Conservation (phyloP, 30 jellyfish, hydroid and myxozoan genomes). For the Nemopilema nomurai region DNA sequence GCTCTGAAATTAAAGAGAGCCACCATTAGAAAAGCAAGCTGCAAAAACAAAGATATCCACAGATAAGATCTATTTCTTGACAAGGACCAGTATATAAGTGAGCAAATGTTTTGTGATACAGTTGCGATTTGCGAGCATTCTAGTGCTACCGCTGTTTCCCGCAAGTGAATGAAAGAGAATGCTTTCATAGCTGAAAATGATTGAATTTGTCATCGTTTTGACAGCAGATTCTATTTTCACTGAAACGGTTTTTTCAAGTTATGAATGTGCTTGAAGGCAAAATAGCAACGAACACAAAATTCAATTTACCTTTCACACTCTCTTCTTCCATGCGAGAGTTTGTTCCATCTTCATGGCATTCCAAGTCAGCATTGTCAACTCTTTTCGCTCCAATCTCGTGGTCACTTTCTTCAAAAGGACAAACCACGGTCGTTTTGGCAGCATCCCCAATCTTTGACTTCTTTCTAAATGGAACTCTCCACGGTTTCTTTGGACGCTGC, state of each 20-base stretch:
- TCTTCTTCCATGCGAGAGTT: not conserved
- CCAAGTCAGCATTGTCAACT: not conserved
- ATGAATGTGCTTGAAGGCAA: too few species aligned
- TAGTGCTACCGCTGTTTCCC: too few species aligned
- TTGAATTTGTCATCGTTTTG: too few species aligned
- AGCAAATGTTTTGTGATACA: too few species aligned
- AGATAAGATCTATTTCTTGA: too few species aligned
- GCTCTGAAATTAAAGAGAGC: not conserved
- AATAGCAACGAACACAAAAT: not conserved
- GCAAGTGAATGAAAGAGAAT: too few species aligned
- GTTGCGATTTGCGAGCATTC: too few species aligned
- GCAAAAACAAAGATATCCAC: not conserved
- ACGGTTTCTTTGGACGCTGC: constrained; percentile 1
- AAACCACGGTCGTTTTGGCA: not conserved
- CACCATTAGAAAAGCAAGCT: not conserved
- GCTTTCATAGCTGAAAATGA: too few species aligned
- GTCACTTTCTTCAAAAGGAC: not conserved
- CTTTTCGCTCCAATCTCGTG: not conserved
- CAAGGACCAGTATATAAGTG: too few species aligned
- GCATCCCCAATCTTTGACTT: not conserved
- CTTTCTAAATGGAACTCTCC: constrained; percentile 2
- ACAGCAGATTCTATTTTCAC: too few species aligned
- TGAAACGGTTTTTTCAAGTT: too few species aligned
- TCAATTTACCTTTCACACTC: not conserved
- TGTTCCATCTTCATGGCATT: not conserved